A percentile compares a stretch with the other conserved stretches of the same genome.
These are phyloP conservation scores for silkworm (Bombyx mori) DNA, from an alignment of 1,140 invertebrate species.

Conservation along the genomic window ASM3026992v2 NC_085107.1:7189001-7189500, in stretches of 20 bases:
- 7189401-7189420: slow-evolving; percentile 54
- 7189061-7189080: too few relatives aligned
- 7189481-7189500: slow-evolving; percentile 37
- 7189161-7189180: slow-evolving; percentile 40
- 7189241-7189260: slow-evolving; percentile 53
- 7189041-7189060: too few relatives aligned
- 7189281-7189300: slow-evolving; percentile 30
- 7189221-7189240: slow-evolving; percentile 67
- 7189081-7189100: too few relatives aligned
- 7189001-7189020: too few relatives aligned
- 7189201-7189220: slow-evolving; percentile 54
- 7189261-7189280: slow-evolving; percentile 64
- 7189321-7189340: slow-evolving; percentile 54
- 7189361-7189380: slow-evolving; percentile 49
- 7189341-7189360: slow-evolving; percentile 66
- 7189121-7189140: not conserved
- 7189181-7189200: slow-evolving; percentile 47
- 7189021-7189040: too few relatives aligned
- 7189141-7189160: slow-evolving; percentile 17
- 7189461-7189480: slow-evolving; percentile 41
- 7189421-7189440: slow-evolving; percentile 63
- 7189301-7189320: slow-evolving; percentile 56
- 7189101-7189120: not conserved
- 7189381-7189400: slow-evolving; percentile 68
- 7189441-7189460: slow-evolving; percentile 65